phyloP scores from a whole-genome alignment of 2,113 vertebrate genomes.

The Picathartes gymnocephalus region DNA sequence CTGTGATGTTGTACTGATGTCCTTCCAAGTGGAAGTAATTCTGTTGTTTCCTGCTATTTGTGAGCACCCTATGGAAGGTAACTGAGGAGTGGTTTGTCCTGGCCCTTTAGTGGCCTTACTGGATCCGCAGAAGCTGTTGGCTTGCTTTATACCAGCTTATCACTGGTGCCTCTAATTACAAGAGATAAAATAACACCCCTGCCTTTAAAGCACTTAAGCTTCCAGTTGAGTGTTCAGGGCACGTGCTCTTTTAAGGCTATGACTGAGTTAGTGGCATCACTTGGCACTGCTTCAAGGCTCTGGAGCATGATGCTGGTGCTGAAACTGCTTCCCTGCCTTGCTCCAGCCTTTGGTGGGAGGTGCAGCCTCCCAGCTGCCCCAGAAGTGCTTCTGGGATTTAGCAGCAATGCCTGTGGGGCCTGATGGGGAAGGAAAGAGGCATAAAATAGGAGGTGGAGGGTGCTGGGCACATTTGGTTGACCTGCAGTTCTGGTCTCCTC shows the following conservation, averaged over 20 bases:
- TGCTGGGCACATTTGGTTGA: background rate
- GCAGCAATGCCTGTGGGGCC: background rate
- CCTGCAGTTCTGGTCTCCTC: background rate
- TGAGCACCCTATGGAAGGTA: background rate
- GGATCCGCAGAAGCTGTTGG: background rate
- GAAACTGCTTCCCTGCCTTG: background rate
- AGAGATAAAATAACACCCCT: background rate
- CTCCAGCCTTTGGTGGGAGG: background rate
- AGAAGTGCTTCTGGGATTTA: background rate
- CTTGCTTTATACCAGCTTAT: background rate
- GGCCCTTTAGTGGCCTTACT: background rate
- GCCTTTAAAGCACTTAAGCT: constrained; percentile 1
- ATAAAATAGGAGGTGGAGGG: rapidly evolving
- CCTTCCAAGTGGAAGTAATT: background rate
- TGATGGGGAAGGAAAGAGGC: background rate
- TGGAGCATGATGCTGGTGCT: background rate
- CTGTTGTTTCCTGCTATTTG: background rate
- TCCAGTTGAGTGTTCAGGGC: background rate
- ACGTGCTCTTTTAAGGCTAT: background rate
- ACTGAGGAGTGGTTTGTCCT: background rate
- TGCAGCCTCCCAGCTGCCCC: background rate
- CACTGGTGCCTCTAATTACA: background rate
- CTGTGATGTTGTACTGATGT: background rate
- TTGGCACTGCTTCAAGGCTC: background rate
- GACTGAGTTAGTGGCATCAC: background rate